Base-by-base conservation (phyloP, 2,113 vertebrate genomes). In the Chinchilla lanigera region DNA sequence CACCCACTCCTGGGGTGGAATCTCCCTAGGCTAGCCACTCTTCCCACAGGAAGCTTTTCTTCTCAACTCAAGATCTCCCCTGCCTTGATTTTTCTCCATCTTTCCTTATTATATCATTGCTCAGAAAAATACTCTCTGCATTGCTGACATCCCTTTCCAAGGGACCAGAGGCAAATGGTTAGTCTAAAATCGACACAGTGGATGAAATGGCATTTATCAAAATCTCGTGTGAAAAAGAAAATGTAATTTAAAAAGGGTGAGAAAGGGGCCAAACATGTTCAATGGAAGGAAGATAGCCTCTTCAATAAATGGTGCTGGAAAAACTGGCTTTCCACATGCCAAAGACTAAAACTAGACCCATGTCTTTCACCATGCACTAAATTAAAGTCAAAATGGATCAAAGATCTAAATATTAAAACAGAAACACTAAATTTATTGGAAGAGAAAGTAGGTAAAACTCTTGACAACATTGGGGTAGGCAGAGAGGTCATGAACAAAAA, bases 1-100 rank as follows among this genome's bases (percentile, higher is more conserved):
- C 22, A 11, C 38, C 28, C 19, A 35, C 35, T 60, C 28, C n/a
- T 61, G 6, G 26, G 44, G 52, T 26, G 22, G n/a, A 73, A 47
- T 90, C 20, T 61, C 26, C 87, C 17, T 41, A 84, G 10, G 9
- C 33, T 54, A 84, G 38, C 28, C 12, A 7, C 73, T 69, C 24
- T 89, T 80, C 61, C 75, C 47, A 38, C 50, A 81, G 73, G 60
- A 91, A 93, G 14, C 47, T 84, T 86, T 92, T 63, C 89, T 88
- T 61, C 65, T 93, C 58, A 78, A 33, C 11, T 87, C 30, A 65
- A 92, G 20, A 93, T 63, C 35, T 38, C 5, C 50, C 35, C 9
- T 78, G 0, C 82, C 65, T 90, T 77, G 63, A 73, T 38, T 88
- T 54, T 67, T 86, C 90, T 61, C 50, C n/a, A n/a, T 69, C 71